Base-by-base conservation (phyloP, 2,797 vertebrate genomes). In the Sebastes steindachneri region DNA sequence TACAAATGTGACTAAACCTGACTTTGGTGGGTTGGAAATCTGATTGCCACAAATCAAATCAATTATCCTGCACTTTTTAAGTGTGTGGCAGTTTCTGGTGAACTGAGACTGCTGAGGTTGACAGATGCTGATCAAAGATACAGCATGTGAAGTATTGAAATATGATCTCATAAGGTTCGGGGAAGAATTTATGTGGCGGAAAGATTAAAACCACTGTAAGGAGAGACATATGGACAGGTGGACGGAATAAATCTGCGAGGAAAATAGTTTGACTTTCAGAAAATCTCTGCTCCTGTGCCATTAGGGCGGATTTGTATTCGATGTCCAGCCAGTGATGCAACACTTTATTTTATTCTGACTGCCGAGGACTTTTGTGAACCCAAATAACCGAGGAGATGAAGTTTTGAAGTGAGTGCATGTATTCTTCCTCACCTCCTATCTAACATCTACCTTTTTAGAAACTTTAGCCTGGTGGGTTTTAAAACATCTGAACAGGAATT, bases 221-320 rank as follows among this genome's bases (percentile, higher is more conserved):
- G 25, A 75, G 84, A 92, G 83, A 87, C 84, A 58, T 63, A 29
- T 71, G 72, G 86, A 91, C 92, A 94, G 92, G 91, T 94, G 92
- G 89, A 80, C 54, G 2, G 59, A 76, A 82, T 92, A 89, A 86
- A 89, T 87, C 80, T 77, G 62, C 1, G 11, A 55, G 41, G 33
- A 75, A 78, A 88, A 55, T 9, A 3, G 28, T 41, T 60, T 33
- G 64, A 68, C 72, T 82, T 62, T 14, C 15, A 76, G 60, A 83
- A 88, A 70, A 11, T 67, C 25, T 83, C 26, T 75, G 67, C 68
- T 66, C 48, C 72, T 54, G 23, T 71, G 57, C 23, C 4, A n/a
- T 37, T 54, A 15, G 33, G 55, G 65, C 28, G 45, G 77, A 82
- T 82, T 82, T 79, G 75, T 80, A 3, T 3, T 41, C 3, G 4